Evolutionary conservation across 2,113 vertebrate species (phyloP), one percentile per base, ranked within the genome.

Genomic region (Aldabrachelys gigantea): DNA sequence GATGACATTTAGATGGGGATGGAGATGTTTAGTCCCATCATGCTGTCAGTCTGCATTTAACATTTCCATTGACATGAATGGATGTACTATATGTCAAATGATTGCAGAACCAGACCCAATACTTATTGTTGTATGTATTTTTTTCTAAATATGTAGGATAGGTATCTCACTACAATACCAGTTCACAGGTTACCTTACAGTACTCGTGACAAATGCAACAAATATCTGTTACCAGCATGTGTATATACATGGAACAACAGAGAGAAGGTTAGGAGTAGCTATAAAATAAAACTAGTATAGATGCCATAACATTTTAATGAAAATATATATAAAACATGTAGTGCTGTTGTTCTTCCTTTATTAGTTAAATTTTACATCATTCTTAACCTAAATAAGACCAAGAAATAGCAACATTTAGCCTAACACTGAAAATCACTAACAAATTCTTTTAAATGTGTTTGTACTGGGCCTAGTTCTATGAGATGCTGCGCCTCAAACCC

Each of bases 31-130:
- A 16, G 88, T 35, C 19, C 27, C 4, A 1, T 83, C 89, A 22
- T 25, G 41, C 4, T 27, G 22, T 14, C 2, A 57, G 24, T 4
- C 22, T 4, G 1, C 1, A 0, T 53, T 53, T 82, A 25, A 2
- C 78, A 41, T 54, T 91, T 47, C 22, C 35, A 53, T 53, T 81
- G 21, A 14, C 52, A n/a, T 53, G 31, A 53, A 6, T 53, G 50
- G 21, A 52, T 35, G 17, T 52, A 35, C 50, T n/a, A 21, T n/a
- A n/a, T 81, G 24, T 81, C 53, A 53, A n/a, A 81, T 53, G 35
- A 14, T 16, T 53, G 24, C n/a, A 82, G 53, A 82, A 82, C 12
- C n/a, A 10, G 52, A 24, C 50, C 21, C 21, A 75, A 21, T 41
- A 75, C 35, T 79, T 52, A 53, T 22, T 82, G 11, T 81, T 22